Base-by-base conservation (phyloP, 2,797 vertebrate species). In the Aulostomus chinensis region DNA sequence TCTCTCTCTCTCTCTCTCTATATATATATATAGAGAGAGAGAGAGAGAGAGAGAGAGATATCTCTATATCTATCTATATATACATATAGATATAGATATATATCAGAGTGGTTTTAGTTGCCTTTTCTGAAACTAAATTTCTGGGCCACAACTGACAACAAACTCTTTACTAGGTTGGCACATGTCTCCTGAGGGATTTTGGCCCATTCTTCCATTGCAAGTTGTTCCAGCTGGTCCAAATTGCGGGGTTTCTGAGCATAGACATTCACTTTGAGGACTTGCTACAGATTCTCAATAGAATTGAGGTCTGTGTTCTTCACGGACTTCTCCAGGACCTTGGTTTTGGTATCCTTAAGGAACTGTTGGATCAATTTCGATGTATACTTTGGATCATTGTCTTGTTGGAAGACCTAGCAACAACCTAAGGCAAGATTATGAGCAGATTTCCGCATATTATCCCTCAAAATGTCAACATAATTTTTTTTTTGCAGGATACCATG, bases 121-220 rank as follows among this genome's bases (percentile, higher is more conserved):
- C n/a, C n/a, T n/a, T n/a, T n/a, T n/a, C n/a, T n/a, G n/a, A n/a
- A n/a, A n/a, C n/a, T n/a, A n/a, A n/a, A n/a, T 16, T 16, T 35
- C 12, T 35, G 9, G 16, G 13, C 5, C 15, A 35, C 13, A 35
- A 18, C 33, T 35, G 33, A 5, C 13, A 35, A 35, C 14, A 35
- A 35, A 14, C 7, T 35, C 4, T 15, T 35, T 5, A 16, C 33
- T 17, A 35, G 4, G 14, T 35, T 18, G 15, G 33, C 14, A 17
- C 33, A 35, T 0, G 33, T 35, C 33, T 35, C 7, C 33, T 35
- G 9, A 35, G 32, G 15, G 14, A 18, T 17, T 1, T 35, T 35
- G 8, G 33, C 16, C 33, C 33, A 35, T 35, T 35, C 33, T 35
- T 35, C 33, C 33, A 20, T 6, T 37, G 36, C 36, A 38, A 22